phyloP scores from a whole-genome alignment of 2,113 vertebrate species.

The Indri indri region DNA sequence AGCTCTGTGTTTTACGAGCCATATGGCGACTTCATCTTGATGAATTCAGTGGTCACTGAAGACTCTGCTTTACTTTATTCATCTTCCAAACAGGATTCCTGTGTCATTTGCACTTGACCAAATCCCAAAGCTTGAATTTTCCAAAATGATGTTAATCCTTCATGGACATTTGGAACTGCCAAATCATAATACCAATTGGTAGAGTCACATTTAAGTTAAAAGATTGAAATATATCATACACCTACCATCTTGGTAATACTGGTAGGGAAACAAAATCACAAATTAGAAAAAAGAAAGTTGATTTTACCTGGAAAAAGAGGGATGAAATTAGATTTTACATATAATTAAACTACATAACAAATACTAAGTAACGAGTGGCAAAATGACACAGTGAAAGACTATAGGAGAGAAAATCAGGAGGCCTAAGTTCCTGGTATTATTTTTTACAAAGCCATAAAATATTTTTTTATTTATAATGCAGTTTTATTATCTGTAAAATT shows the following conservation, averaged over 20 bases:
- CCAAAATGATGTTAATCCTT: neutral
- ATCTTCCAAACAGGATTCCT: neutral
- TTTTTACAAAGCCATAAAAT: neutral
- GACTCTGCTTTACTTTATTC: neutral
- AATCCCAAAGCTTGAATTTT: slow-evolving; percentile 37
- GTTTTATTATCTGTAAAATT: slow-evolving; percentile 43
- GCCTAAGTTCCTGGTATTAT: neutral
- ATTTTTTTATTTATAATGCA: slow-evolving; percentile 9
- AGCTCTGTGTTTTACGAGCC: neutral
- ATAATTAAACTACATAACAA: neutral
- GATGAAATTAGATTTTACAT: neutral
- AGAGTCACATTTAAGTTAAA: neutral
- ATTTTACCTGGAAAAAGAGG: neutral
- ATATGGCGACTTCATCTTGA: neutral
- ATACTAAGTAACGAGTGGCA: neutral
- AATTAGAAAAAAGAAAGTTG: neutral
- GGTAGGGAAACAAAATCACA: neutral
- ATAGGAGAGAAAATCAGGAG: neutral
- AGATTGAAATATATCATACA: neutral
- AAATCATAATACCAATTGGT: neutral
- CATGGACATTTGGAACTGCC: neutral
- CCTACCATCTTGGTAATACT: neutral
- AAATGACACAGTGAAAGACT: neutral
- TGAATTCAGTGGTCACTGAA: neutral
- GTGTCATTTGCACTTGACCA: neutral